Base-by-base conservation (phyloP, 2,888 invertebrate genomes). In the Eustalomyia histrio region DNA sequence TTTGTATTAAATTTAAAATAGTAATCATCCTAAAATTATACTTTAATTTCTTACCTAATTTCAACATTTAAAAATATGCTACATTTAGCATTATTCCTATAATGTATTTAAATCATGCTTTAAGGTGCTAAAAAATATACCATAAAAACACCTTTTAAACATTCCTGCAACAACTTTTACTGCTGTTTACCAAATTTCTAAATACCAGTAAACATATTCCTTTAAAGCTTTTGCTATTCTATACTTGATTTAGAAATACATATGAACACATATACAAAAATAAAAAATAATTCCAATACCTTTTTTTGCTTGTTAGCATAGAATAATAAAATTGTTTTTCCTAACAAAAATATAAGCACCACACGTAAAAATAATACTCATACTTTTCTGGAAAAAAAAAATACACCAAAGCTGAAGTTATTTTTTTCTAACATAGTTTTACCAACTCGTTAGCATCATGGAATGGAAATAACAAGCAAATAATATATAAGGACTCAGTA, bases 401-500 rank as follows among this genome's bases (percentile, higher is more conserved):
- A 47, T 18, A 55, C 39, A 12, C 4, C 24, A 18, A 53, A 39
- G 14, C 21, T 14, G 16, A 39, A 16, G 61, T 69, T 4, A 17
- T 63, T 21, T 64, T 17, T 69, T 68, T 43, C 63, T 24, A 43
- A 39, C 69, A 73, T 73, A 73, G 58, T 76, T 76, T 64, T 29
- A 65, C 68, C 50, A 78, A 81, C 60, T 78, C 80, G 82, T 82
- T 83, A 80, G 82, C 81, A 83, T 83, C 64, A 80, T 79, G 83
- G 84, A 84, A 68, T 55, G 39, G 35, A 74, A 79, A 74, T 75
- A 81, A 79, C 75, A 82, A 79, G 75, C 79, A 75, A 64, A 50
- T 64, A 73, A 60, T 53, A 52, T 63, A 24, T 52, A 33, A 64
- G 43, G 50, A 75, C 14, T 69, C 64, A 57, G 0, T 52, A 33